Evolutionary conservation across 2,888 invertebrate genomes (phyloP).

Genomic region (Caradrina kadenii): DNA sequence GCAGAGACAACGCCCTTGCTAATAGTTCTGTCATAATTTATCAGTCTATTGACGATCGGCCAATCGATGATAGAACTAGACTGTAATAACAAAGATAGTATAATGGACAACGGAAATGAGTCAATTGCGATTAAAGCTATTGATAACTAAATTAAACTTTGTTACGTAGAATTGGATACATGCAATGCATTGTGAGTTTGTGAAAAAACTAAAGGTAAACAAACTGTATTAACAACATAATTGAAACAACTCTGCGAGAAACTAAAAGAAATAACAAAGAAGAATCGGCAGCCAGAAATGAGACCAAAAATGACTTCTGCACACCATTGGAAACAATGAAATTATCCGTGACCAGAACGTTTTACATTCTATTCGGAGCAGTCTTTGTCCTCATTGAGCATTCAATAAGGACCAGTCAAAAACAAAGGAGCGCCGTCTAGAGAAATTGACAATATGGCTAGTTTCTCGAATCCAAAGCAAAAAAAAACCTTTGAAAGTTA

Average conservation of each 20-base stretch:
- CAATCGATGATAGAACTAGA: constrained; percentile 60
- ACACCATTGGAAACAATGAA: constrained; percentile 76
- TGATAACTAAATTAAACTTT: constrained; percentile 66
- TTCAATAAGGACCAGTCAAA: constrained; percentile 68
- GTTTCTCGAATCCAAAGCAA: constrained; percentile 73
- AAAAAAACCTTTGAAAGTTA: constrained; percentile 78
- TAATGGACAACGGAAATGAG: constrained; percentile 71
- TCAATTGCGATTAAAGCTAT: constrained; percentile 70
- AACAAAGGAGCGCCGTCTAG: constrained; percentile 70
- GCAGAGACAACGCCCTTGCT: constrained; percentile 62
- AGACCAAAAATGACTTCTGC: constrained; percentile 75
- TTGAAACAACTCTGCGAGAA: constrained; percentile 76
- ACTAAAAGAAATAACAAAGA: constrained; percentile 71
- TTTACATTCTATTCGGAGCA: constrained; percentile 73
- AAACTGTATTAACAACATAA: constrained; percentile 68
- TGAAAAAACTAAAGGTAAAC: constrained; percentile 62
- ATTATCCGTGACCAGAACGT: constrained; percentile 77
- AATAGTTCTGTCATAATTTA: constrained; percentile 59
- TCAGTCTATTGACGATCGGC: constrained; percentile 59
- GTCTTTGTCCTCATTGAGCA: constrained; percentile 30
- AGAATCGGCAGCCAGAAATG: constrained; percentile 75
- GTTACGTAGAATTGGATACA: constrained; percentile 42
- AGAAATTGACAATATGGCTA: constrained; percentile 76
- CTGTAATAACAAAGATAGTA: constrained; percentile 57
- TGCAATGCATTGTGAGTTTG: constrained; percentile 53